Percentiles rank a stretch among this genome's conserved stretches.
These are phyloP conservation scores for Euglossa dilemma DNA, from an alignment of 1,140 invertebrate genomes.

Conservation along the genomic window DNA sequence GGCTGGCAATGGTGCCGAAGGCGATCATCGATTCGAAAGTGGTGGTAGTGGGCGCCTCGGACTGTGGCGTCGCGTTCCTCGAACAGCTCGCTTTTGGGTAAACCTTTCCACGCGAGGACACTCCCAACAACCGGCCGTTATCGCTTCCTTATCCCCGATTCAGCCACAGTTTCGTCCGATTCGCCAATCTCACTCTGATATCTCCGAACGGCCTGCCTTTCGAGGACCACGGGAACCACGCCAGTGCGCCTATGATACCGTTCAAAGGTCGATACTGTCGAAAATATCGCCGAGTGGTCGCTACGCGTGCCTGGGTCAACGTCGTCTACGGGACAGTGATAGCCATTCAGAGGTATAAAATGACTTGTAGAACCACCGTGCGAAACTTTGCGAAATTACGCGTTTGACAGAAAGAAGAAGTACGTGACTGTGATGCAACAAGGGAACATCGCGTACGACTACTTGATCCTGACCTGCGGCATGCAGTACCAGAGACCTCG, in stretches of 20 bases:
- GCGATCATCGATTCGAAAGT: conserved; percentile 85
- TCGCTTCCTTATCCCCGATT: background rate
- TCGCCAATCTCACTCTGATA: conserved; percentile 85
- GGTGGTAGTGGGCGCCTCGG: conserved; percentile 89
- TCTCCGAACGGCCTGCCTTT: conserved; percentile 86
- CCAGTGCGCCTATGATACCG: conserved; percentile 81
- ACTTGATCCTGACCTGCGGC: conserved; percentile 85
- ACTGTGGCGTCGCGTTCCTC: conserved; percentile 87
- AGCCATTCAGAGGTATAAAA: conserved; percentile 83
- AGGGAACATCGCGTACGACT: conserved; percentile 84
- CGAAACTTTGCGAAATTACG: background rate
- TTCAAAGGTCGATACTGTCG: conserved; percentile 81
- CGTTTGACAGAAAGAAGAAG: conserved; percentile 82
- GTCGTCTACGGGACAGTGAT: conserved; percentile 83
- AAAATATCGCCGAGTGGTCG: conserved; percentile 81
- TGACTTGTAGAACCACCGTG: no score
- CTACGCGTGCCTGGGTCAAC: conserved; percentile 82
- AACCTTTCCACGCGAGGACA: background rate
- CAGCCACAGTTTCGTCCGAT: conserved; percentile 75
- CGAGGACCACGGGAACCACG: conserved; percentile 75
- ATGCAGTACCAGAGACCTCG: conserved; percentile 84
- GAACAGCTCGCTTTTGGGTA: conserved; percentile 86
- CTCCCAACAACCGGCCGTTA: no score
- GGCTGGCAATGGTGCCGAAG: conserved; percentile 78
- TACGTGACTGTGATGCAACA: conserved; percentile 83